phyloP scores from a whole-genome alignment of 1,140 invertebrate species.

The Pissodes strobi region DNA sequence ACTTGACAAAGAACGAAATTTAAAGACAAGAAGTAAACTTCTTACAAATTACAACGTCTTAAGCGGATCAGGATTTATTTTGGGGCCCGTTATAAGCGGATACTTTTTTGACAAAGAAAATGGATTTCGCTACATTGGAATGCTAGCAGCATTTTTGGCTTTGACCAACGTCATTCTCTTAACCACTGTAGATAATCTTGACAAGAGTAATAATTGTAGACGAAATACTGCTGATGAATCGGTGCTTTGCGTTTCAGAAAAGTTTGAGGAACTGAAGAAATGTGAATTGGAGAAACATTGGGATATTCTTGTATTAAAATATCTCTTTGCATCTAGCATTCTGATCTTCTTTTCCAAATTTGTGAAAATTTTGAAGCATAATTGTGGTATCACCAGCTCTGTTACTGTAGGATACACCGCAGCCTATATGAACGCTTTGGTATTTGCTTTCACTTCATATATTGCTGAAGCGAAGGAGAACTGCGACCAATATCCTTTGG shows the following conservation, averaged over 20 bases:
- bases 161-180: conserved; percentile 15
- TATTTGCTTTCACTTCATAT: conserved; percentile 16
- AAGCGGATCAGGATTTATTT: conserved; percentile 26
- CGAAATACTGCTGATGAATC: conserved; percentile 11
- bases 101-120: conserved; percentile 33
- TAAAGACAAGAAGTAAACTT: conserved; percentile 13
- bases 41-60: conserved; percentile 24
- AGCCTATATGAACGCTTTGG: conserved; percentile 28
- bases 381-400: conserved; percentile 13
- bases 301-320: conserved; percentile 32
- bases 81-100: conserved; percentile 34
- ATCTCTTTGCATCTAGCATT: conserved; percentile 20
- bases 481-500: not conserved
- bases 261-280: conserved; percentile 5
- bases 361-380: conserved; percentile 28
- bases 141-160: conserved; percentile 24
- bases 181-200: conserved; percentile 7
- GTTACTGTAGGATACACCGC: conserved; percentile 29
- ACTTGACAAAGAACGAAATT: conserved; percentile 16
- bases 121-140: conserved; percentile 25
- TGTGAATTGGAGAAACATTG: conserved; percentile 24
- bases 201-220: conserved; percentile 9
- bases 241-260: no score
- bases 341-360: conserved; percentile 35
- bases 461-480: not conserved